A percentile compares a stretch with the other conserved stretches of the same genome.
phyloP scores from a whole-genome alignment of 2,113 vertebrate genomes.

The Erpornis zantholeuca region DNA sequence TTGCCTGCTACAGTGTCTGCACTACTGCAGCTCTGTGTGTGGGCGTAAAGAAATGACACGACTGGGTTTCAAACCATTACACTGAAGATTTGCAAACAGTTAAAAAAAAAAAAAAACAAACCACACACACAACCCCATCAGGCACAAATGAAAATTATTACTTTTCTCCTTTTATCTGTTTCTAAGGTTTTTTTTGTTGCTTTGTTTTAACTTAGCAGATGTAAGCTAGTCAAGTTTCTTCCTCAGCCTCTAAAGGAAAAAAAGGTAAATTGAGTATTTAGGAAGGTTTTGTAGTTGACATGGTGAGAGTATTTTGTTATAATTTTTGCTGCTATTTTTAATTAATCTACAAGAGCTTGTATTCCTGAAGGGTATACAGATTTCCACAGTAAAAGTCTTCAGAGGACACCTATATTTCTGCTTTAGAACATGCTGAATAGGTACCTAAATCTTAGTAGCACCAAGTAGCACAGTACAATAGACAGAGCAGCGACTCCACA shows the following conservation, averaged over 20 bases:
- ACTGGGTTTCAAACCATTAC: slow-evolving; percentile 82
- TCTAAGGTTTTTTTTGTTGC: neutral
- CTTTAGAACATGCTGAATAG: neutral
- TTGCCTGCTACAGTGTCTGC: slow-evolving; percentile 70
- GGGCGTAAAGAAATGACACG: slow-evolving; percentile 80
- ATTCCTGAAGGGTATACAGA: neutral
- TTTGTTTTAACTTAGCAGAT: neutral
- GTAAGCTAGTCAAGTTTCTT: neutral
- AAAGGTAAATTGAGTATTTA: neutral
- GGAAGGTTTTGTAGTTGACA: neutral
- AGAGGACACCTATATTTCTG: neutral
- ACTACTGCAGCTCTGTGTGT: slow-evolving; percentile 80
- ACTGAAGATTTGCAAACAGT: slow-evolving; percentile 83
- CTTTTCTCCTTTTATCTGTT: slow-evolving; percentile 11
- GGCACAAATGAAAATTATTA: slow-evolving; percentile 52
- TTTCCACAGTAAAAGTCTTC: neutral
- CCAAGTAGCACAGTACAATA: accelerated
- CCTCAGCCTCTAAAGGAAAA: neutral
- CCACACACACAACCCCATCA: slow-evolving; percentile 13
- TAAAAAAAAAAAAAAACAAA: slow-evolving; percentile 51
- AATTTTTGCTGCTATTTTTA: neutral
- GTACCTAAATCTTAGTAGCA: neutral
- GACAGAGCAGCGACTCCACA: neutral
- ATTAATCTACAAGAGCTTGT: neutral
- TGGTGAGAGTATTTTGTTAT: neutral